phyloP scores from a whole-genome alignment of 2,797 vertebrate genomes.

The Rhinatrema bivittatum region DNA sequence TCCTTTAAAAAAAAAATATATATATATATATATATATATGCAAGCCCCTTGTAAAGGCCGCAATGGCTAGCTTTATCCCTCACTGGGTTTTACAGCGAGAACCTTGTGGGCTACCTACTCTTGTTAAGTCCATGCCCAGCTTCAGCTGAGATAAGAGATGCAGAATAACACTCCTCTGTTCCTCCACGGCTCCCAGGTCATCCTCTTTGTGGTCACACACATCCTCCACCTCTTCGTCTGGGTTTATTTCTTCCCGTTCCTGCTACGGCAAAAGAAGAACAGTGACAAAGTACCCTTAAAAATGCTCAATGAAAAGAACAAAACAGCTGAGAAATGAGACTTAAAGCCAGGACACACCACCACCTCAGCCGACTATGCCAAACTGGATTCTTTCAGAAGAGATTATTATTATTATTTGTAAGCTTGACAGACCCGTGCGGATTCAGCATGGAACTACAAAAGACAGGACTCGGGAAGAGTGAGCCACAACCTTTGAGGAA shows the following conservation, averaged over 20 bases:
- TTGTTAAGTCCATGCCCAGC: conserved; percentile 96
- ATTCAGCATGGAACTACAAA: too few relatives aligned
- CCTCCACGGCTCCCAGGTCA: conserved; percentile 87
- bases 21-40: conserved; percentile 10
- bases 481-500: too few relatives aligned
- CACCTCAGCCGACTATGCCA: too few relatives aligned
- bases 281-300: background rate
- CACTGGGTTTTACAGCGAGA: too few relatives aligned
- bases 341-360: too few relatives aligned
- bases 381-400: too few relatives aligned
- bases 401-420: too few relatives aligned
- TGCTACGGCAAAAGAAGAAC: conserved; percentile 28
- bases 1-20: background rate
- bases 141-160: conserved; percentile 97
- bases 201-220: conserved; percentile 74
- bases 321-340: too few relatives aligned
- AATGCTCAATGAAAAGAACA: background rate
- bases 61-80: too few relatives aligned
- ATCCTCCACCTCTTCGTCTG: conserved; percentile 85
- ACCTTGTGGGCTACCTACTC: conserved; percentile 78
- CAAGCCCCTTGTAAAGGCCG: background rate
- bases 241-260: conserved; percentile 84
- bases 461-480: too few relatives aligned
- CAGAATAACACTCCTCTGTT: conserved; percentile 92
- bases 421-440: too few relatives aligned